Percentiles rank a stretch among this genome's conserved stretches.
phyloP scores from a whole-genome alignment of 1,140 invertebrate species.

The Sitophilus oryzae region DNA sequence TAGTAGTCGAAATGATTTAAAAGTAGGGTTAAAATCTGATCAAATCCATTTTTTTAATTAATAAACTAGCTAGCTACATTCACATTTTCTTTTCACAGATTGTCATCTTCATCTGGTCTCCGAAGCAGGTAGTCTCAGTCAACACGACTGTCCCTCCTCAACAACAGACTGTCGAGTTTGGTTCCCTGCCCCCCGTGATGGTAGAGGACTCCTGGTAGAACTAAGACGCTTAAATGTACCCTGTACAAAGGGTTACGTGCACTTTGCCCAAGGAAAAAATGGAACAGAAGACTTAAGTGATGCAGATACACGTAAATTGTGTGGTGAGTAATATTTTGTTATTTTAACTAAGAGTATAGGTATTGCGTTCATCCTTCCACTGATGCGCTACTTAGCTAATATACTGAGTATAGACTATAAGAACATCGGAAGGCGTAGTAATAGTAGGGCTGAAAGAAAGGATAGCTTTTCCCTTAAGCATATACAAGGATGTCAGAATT shows the following conservation, averaged over 20 bases:
- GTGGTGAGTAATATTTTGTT: conserved; percentile 15
- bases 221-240: conserved; percentile 58
- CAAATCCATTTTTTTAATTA: too few relatives aligned
- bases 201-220: conserved; percentile 52
- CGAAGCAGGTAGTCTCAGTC: conserved; percentile 34
- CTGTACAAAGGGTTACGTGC: conserved; percentile 52
- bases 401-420: too few relatives aligned
- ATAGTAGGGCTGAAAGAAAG: too few relatives aligned
- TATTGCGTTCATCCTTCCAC: neutral
- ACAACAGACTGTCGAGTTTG: conserved; percentile 41
- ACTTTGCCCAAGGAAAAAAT: conserved; percentile 44
- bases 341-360: too few relatives aligned
- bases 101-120: conserved; percentile 41
- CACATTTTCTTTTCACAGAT: conserved; percentile 43
- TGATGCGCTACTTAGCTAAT: too few relatives aligned
- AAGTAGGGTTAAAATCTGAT: too few relatives aligned
- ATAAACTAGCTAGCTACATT: too few relatives aligned
- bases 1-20: too few relatives aligned
- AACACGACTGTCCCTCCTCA: conserved; percentile 35
- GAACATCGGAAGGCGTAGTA: too few relatives aligned
- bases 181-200: conserved; percentile 40
- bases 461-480: too few relatives aligned
- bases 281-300: conserved; percentile 25
- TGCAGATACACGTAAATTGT: conserved; percentile 11
- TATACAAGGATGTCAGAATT: too few relatives aligned